Evolutionary conservation across 2,797 vertebrate genomes (phyloP).

Genomic region (Alcedo quadribrachys): DNA sequence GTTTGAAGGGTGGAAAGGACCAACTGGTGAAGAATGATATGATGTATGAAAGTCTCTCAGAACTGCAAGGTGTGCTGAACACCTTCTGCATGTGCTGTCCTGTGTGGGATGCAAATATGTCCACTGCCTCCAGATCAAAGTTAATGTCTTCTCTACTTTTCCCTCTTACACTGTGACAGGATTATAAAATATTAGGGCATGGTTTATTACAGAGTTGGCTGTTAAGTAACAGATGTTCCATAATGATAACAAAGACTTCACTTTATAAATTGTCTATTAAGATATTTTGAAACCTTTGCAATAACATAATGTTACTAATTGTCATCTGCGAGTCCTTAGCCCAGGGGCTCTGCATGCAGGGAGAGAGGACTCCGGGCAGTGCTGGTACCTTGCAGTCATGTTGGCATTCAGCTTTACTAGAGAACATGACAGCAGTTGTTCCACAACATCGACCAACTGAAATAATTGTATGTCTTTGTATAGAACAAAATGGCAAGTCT

Average conservation of each 20-base stretch:
- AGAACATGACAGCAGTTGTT: not conserved
- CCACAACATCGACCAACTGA: not conserved
- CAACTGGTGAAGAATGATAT: not conserved
- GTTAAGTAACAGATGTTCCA: slow-evolving; percentile 18
- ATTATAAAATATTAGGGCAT: not conserved
- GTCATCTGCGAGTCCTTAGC: not conserved
- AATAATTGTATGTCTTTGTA: not conserved
- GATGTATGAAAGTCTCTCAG: not conserved
- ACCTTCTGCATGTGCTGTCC: not conserved
- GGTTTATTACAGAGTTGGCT: not conserved
- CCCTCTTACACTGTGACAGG: not conserved
- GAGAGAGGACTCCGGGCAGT: not conserved
- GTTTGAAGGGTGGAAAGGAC: not conserved
- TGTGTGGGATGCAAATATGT: not conserved
- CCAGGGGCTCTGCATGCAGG: not conserved
- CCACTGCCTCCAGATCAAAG: not conserved
- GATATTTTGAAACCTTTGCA: not conserved
- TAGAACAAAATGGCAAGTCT: not conserved
- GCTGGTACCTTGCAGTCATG: not conserved
- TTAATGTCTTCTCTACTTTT: not conserved
- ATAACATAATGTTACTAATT: not conserved
- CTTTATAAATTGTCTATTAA: slow-evolving; percentile 1
- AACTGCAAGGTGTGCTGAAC: not conserved
- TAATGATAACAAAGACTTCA: not conserved
- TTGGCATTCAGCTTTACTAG: not conserved